phyloP scores from a whole-genome alignment of 2,113 vertebrate genomes.

The Zosterops pallidus region DNA sequence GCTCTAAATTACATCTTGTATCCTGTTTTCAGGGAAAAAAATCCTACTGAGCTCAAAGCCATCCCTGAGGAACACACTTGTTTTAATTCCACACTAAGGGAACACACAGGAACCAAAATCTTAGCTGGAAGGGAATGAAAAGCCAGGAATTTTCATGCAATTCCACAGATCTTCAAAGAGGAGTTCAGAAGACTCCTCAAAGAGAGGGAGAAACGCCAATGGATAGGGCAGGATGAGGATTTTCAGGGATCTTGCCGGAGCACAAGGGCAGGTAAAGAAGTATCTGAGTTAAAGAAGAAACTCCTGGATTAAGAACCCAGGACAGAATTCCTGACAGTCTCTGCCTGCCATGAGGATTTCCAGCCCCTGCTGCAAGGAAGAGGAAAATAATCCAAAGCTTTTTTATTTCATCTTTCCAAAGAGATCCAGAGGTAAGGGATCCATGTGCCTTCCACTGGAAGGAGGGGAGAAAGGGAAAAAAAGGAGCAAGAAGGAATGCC shows the following conservation, averaged over 20 bases:
- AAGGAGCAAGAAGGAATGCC: neutral
- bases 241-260: neutral
- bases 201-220: neutral
- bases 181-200: neutral
- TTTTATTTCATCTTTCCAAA: neutral
- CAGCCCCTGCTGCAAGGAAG: neutral
- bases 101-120: neutral
- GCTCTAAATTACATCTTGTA: neutral
- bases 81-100: neutral
- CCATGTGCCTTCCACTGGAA: neutral
- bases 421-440: neutral
- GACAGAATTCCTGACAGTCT: neutral
- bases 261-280: too few species aligned
- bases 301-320: neutral
- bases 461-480: neutral
- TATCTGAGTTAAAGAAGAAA: neutral
- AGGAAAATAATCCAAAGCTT: neutral
- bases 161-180: neutral
- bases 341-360: neutral
- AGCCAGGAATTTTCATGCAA: neutral
- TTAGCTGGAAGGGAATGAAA: neutral
- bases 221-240: neutral
- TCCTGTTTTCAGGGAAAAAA: neutral
- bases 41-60: neutral
- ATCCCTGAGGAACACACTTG: neutral